phyloP scores from a whole-genome alignment of 2,888 invertebrate species.

The Agrochola macilenta region DNA sequence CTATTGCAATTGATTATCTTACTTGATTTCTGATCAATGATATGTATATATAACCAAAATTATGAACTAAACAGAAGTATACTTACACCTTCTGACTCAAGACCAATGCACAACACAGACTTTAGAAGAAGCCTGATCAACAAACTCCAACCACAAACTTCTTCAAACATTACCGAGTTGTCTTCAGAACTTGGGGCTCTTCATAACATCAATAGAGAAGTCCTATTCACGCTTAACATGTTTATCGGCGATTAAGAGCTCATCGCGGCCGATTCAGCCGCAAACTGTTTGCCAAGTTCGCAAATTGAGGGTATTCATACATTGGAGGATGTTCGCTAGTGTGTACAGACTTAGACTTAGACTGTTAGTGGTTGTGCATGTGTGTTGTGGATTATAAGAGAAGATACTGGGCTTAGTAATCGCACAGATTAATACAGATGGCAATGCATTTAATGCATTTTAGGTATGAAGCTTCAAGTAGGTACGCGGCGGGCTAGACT shows the following conservation, averaged over 20 bases:
- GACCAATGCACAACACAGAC: background rate
- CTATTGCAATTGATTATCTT: too few relatives aligned
- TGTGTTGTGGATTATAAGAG: constrained; percentile 33
- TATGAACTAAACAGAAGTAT: background rate
- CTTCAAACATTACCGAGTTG: constrained; percentile 20
- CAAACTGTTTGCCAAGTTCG: constrained; percentile 72
- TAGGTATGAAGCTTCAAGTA: too few relatives aligned
- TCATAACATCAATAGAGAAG: constrained; percentile 49
- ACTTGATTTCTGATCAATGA: too few relatives aligned
- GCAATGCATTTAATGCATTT: too few relatives aligned
- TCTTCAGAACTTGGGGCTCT: constrained; percentile 34
- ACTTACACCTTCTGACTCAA: background rate
- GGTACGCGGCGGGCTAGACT: too few relatives aligned
- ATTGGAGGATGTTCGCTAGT: constrained; percentile 17
- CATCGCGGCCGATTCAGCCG: constrained; percentile 68
- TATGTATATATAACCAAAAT: background rate
- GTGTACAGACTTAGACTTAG: constrained; percentile 17
- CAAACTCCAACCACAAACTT: constrained; percentile 11
- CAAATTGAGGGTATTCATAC: constrained; percentile 76
- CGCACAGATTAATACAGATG: background rate
- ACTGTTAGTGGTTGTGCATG: background rate
- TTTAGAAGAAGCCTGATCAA: constrained; percentile 5
- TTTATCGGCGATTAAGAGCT: constrained; percentile 71
- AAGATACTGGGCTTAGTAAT: background rate
- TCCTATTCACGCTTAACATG: constrained; percentile 51